Conservation (phyloP, 2,888 invertebrate genomes). For the Miltochrista miniata region DNA sequence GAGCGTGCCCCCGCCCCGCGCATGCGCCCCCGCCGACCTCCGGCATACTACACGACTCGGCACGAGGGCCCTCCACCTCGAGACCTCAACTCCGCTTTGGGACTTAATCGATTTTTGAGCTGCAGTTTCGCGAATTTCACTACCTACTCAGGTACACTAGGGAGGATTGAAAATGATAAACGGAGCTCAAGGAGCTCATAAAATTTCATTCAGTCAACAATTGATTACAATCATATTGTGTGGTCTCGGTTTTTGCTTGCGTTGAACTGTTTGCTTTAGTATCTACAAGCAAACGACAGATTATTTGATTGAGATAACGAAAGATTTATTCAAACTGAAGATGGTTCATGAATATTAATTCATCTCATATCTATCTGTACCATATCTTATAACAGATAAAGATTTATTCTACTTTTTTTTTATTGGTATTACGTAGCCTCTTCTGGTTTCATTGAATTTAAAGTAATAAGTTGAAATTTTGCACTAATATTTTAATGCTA, state of each 20-base stretch:
- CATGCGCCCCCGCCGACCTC: conserved; percentile 60
- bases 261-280: background rate
- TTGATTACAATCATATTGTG: conserved; percentile 1
- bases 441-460: no score
- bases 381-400: no score
- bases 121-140: conserved; percentile 72
- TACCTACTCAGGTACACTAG: conserved; percentile 59
- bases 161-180: conserved; percentile 18
- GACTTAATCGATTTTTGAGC: conserved; percentile 81
- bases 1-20: conserved; percentile 68
- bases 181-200: conserved; percentile 14
- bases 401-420: no score
- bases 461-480: no score
- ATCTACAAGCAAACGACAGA: background rate
- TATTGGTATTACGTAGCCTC: no score
- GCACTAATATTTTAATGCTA: no score
- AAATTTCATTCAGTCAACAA: conserved; percentile 8
- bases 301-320: no score
- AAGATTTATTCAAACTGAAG: no score
- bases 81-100: conserved; percentile 80
- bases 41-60: conserved; percentile 71
- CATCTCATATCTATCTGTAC: no score
- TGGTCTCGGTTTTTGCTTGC: background rate
- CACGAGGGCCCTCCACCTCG: conserved; percentile 76
- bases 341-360: no score